These are phyloP conservation scores for Colinus virginianus DNA, from an alignment of 2,113 vertebrate genomes.

Conservation along the genomic window DNA sequence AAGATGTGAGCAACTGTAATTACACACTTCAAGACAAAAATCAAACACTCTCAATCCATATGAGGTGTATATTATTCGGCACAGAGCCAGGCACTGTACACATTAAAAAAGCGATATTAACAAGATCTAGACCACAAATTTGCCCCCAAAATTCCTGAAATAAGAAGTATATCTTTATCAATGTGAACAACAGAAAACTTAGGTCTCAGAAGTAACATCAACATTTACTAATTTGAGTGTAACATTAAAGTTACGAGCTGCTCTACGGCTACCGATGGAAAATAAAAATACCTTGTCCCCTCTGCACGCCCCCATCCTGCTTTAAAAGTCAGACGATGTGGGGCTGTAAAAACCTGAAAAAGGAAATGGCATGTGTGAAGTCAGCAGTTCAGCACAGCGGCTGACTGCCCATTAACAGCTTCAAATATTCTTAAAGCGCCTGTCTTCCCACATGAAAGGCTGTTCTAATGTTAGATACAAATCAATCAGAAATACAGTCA, in stretches of 20 bases:
- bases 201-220: background rate
- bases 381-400: constrained; percentile 63
- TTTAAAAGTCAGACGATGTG: constrained; percentile 61
- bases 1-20: constrained; percentile 42
- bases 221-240: background rate
- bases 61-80: background rate
- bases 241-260: background rate
- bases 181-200: background rate
- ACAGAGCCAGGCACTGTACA: background rate
- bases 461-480: constrained; percentile 41
- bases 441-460: constrained; percentile 54
- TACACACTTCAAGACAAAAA: constrained; percentile 32
- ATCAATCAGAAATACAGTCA: background rate
- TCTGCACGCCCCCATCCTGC: constrained; percentile 19
- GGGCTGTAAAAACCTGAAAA: constrained; percentile 70
- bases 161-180: background rate
- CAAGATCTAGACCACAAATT: background rate
- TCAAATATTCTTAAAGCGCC: constrained; percentile 60
- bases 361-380: constrained; percentile 73
- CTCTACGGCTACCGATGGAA: background rate
- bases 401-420: constrained; percentile 59
- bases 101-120: constrained; percentile 12
- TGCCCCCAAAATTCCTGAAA: background rate
- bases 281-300: constrained; percentile 45
- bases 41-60: background rate